Evolutionary conservation across 2,888 invertebrate genomes (phyloP), one percentile per base, ranked within the genome.

Genomic region (Yponomeuta evonymella): DNA sequence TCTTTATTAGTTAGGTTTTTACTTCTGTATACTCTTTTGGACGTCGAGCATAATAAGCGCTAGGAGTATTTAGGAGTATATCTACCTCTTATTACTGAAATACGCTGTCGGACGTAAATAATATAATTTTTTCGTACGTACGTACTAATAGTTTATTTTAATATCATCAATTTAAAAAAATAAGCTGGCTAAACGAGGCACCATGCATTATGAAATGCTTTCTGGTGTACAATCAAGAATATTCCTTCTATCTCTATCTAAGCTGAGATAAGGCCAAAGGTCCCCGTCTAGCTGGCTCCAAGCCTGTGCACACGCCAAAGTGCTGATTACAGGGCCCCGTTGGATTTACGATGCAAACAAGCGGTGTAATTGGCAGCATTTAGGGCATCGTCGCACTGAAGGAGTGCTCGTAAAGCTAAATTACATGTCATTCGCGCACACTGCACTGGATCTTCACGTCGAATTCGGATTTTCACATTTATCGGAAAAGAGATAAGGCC

Each of bases 341-440:
- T 62, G 78, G 81, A 84, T 83, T 83, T 83, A 84, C 81, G 82
- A 80, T 75, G 79, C 77, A 75, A 77, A 78, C 72, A 76, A 77
- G 79, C 75, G 75, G 76, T 71, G 79, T 87, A 83, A 86, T 84
- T 85, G 83, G 77, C 76, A 75, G 75, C 79, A 78, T 83, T 83
- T 83, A 78, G 81, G 75, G 74, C 67, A 69, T 48, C 67, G 72
- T 30, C 69, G 70, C 67, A 12, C 67, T 23, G 65, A 65, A 30
- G 65, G 65, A 29, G 33, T 33, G 33, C 65, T 29, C 33, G 29
- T 29, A 65, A 33, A 65, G 65, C 65, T 65, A 9, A 65, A 65
- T 29, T 29, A 65, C 33, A 65, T 58, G 51, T 58, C 51, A 58
- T 58, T 58, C 51, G 51, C 51, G 51, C 15, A 15, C 51, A 1